phyloP scores from a whole-genome alignment of 2,797 vertebrate genomes.

The Spatula versicolor region DNA sequence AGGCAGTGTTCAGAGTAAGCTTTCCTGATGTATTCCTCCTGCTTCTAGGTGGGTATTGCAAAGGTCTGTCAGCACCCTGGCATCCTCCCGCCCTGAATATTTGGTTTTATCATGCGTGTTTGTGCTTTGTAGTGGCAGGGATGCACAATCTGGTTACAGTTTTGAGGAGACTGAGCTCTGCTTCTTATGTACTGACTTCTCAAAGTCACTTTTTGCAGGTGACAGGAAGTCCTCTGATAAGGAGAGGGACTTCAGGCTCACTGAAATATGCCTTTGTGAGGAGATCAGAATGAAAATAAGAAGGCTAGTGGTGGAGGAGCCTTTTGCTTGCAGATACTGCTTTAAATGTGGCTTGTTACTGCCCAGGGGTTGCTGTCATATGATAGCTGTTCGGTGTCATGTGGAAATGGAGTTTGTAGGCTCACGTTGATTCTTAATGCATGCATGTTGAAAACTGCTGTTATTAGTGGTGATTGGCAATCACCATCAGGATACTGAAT shows the following conservation, averaged over 20 bases:
- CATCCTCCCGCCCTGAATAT: background rate
- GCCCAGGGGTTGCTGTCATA: background rate
- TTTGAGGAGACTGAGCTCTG: background rate
- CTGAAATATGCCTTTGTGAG: background rate
- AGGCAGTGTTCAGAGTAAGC: background rate
- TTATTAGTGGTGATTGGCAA: constrained; percentile 1
- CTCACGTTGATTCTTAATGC: constrained; percentile 5
- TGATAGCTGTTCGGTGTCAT: background rate
- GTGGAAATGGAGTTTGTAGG: background rate
- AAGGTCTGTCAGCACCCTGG: background rate
- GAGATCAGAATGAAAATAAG: background rate
- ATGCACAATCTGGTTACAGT: background rate
- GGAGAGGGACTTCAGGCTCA: background rate
- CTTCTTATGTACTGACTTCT: background rate
- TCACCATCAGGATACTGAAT: background rate
- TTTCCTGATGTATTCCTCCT: background rate
- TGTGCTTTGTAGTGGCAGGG: background rate
- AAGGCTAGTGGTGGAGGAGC: background rate
- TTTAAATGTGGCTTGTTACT: background rate
- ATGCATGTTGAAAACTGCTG: background rate
- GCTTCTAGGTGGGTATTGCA: background rate
- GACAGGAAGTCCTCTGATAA: background rate
- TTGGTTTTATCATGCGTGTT: background rate
- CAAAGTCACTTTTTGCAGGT: background rate
- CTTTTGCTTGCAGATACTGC: background rate